Evolutionary conservation across 2,113 vertebrate species (phyloP).

Genomic region (Gobiocypris rarus): DNA sequence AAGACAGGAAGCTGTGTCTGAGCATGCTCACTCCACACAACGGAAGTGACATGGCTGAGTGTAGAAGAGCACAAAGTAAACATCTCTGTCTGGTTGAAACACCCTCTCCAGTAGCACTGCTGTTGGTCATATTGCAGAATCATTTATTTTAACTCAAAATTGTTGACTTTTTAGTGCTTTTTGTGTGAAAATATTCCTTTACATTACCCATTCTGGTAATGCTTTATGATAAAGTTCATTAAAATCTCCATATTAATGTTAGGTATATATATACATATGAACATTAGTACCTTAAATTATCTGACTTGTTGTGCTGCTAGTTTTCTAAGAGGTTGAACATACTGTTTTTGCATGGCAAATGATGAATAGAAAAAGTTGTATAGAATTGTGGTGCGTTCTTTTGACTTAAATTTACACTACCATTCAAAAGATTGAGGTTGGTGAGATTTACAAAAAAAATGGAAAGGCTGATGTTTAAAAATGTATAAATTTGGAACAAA

Average conservation of each 20-base stretch:
- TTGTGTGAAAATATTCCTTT: neutral
- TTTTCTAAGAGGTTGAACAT: neutral
- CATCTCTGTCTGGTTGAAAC: no score
- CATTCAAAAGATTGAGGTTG: neutral
- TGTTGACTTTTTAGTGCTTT: neutral
- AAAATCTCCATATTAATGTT: neutral
- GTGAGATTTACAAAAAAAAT: no score
- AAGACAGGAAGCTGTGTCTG: constrained; percentile 44
- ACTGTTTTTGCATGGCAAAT: neutral
- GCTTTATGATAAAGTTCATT: neutral
- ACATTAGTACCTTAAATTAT: neutral
- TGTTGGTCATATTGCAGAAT: neutral
- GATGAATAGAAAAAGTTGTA: neutral
- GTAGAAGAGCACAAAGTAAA: neutral
- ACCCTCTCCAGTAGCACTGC: neutral
- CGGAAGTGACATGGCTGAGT: constrained; percentile 45
- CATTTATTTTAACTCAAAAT: neutral
- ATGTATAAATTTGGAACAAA: no score
- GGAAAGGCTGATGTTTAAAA: neutral
- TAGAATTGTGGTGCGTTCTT: neutral
- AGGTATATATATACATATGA: neutral
- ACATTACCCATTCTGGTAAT: neutral
- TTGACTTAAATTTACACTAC: neutral
- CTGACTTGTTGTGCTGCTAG: neutral
- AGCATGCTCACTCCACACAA: constrained; percentile 31